Evolutionary conservation across 2,888 invertebrate genomes (phyloP).

Genomic region (Sialis fuliginosa): DNA sequence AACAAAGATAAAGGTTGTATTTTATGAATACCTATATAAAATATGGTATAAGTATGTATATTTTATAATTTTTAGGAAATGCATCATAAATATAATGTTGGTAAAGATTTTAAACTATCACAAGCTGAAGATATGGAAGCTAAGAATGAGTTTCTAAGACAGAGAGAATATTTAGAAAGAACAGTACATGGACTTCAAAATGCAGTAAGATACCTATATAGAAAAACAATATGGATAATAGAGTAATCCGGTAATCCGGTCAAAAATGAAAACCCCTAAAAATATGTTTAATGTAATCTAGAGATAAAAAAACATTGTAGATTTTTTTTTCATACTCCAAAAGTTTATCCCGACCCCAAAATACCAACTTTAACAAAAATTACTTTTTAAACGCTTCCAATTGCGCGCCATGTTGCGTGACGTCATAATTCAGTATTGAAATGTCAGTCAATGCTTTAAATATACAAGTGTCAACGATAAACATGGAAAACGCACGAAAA

Average conservation of each 20-base stretch:
- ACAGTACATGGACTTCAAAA: slow-evolving; percentile 35
- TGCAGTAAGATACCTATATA: slow-evolving; percentile 13
- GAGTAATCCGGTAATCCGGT: slow-evolving; percentile 10
- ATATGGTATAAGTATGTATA: not conserved
- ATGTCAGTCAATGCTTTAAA: too few relatives aligned
- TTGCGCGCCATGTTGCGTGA: too few relatives aligned
- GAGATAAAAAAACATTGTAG: too few relatives aligned
- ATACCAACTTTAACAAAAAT: too few relatives aligned
- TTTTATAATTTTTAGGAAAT: slow-evolving; percentile 27
- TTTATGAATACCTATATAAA: not conserved
- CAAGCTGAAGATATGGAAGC: slow-evolving; percentile 53
- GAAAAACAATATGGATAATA: not conserved
- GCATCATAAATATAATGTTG: slow-evolving; percentile 53
- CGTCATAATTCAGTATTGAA: too few relatives aligned
- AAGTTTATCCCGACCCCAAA: too few relatives aligned
- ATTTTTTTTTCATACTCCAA: too few relatives aligned
- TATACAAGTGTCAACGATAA: too few relatives aligned
- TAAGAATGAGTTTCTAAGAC: slow-evolving; percentile 57
- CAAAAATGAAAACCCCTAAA: too few relatives aligned
- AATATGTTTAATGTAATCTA: too few relatives aligned
- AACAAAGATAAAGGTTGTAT: slow-evolving; percentile 31
- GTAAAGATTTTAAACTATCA: slow-evolving; percentile 45
- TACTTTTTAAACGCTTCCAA: too few relatives aligned
- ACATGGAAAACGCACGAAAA: too few relatives aligned
- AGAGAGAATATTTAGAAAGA: slow-evolving; percentile 64